A percentile compares a stretch with the other conserved stretches of the same genome.
Evolutionary conservation across 2,797 vertebrate genomes (phyloP).

Genomic region (Oryzias dopingdopingensis): DNA sequence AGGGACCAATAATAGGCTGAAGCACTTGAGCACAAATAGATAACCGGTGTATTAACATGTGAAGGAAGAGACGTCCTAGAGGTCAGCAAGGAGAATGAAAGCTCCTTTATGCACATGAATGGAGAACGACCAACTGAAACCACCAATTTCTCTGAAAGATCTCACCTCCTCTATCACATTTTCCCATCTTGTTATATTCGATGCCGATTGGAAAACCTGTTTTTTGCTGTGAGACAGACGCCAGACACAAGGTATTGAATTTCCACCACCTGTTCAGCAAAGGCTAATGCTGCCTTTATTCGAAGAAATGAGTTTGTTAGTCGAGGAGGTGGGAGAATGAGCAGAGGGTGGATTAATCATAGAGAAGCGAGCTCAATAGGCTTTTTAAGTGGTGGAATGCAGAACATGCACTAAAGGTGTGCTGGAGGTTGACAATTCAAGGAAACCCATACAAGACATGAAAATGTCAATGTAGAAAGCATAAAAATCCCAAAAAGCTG

Average conservation of each 20-base stretch:
- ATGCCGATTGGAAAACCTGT: constrained; percentile 57
- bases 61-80: constrained; percentile 1
- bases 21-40: constrained; percentile 5
- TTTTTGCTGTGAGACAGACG: constrained; percentile 37
- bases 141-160: background rate
- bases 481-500: too few species aligned
- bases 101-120: constrained; percentile 15
- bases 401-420: background rate
- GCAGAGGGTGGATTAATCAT: background rate
- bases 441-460: too few species aligned
- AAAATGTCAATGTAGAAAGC: too few species aligned
- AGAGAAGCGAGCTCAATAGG: background rate
- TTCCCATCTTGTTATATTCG: constrained; percentile 26
- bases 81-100: constrained; percentile 23
- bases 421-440: too few species aligned
- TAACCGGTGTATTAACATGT: constrained; percentile 2
- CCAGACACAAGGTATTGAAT: constrained; percentile 53
- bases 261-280: constrained; percentile 52
- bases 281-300: constrained; percentile 56
- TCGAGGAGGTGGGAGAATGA: background rate
- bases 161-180: constrained; percentile 9
- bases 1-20: constrained; percentile 5
- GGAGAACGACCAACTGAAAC: constrained; percentile 4
- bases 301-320: constrained; percentile 26
- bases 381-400: background rate